Conservation (phyloP, 2,113 vertebrate species). For the Peucedramus taeniatus region DNA sequence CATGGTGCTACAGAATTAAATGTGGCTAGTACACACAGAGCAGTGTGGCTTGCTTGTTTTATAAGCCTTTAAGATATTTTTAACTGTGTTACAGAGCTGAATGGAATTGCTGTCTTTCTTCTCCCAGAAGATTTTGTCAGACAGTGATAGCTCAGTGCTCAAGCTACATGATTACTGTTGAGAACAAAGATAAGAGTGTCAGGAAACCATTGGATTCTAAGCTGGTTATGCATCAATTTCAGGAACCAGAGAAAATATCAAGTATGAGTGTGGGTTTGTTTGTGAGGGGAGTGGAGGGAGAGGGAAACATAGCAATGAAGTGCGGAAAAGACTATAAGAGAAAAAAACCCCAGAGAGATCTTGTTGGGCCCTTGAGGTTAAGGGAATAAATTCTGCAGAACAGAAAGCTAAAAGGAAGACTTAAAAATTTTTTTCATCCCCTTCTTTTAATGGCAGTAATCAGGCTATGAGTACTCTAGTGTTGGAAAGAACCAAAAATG, state of each 20-base stretch:
- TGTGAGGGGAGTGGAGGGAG: not conserved
- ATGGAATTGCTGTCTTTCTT: not conserved
- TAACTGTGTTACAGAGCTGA: not conserved
- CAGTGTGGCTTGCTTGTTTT: not conserved
- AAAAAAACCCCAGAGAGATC: not conserved
- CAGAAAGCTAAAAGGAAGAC: not conserved
- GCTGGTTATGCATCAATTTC: not conserved
- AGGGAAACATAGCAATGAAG: rapidly evolving
- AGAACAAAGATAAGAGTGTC: not conserved
- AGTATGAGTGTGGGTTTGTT: not conserved
- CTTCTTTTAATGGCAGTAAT: not conserved
- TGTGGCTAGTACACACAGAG: not conserved
- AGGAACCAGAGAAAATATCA: not conserved
- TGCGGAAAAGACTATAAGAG: not conserved
- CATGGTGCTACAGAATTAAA: not conserved
- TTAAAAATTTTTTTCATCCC: not conserved
- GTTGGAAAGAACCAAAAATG: not conserved
- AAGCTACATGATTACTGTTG: not conserved
- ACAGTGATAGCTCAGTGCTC: not conserved
- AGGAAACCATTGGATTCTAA: not conserved
- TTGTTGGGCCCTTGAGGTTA: not conserved
- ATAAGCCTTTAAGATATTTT: not conserved
- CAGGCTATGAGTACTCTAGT: not conserved
- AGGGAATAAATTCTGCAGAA: not conserved
- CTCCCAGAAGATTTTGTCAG: not conserved